These are phyloP conservation scores for Noctua fimbriata DNA, from an alignment of 2,888 invertebrate species.

Conservation along the genomic window DNA sequence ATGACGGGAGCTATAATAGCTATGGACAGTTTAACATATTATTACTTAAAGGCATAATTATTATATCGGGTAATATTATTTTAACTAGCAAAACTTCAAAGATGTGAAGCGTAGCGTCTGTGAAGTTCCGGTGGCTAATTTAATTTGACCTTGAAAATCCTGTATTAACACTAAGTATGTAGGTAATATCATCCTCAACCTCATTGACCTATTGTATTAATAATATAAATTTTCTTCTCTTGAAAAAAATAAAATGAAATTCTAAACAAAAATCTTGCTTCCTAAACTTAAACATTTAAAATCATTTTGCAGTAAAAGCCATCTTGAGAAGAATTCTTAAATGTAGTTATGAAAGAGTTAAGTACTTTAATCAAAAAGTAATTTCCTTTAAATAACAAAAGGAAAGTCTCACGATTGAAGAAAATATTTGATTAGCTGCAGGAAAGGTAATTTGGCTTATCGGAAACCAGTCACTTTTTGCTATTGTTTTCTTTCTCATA, in stretches of 20 bases:
- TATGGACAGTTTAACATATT: background rate
- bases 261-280: slow-evolving; percentile 29
- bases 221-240: background rate
- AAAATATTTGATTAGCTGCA: slow-evolving; percentile 52
- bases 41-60: background rate
- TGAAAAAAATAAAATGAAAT: background rate
- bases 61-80: background rate
- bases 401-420: slow-evolving; percentile 17
- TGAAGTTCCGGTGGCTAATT: background rate
- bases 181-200: background rate
- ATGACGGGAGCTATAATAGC: too few species aligned
- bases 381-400: slow-evolving; percentile 51
- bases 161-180: background rate
- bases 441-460: slow-evolving; percentile 23
- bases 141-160: background rate
- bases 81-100: background rate
- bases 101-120: background rate
- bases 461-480: background rate
- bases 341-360: slow-evolving; percentile 20
- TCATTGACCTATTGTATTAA: slow-evolving; percentile 12
- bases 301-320: slow-evolving; percentile 14
- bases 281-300: slow-evolving; percentile 13
- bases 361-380: slow-evolving; percentile 50
- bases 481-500: background rate
- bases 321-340: slow-evolving; percentile 18